These are phyloP conservation scores for Cerceris rybyensis DNA, from an alignment of 2,888 invertebrate species.

Conservation along the genomic window DNA sequence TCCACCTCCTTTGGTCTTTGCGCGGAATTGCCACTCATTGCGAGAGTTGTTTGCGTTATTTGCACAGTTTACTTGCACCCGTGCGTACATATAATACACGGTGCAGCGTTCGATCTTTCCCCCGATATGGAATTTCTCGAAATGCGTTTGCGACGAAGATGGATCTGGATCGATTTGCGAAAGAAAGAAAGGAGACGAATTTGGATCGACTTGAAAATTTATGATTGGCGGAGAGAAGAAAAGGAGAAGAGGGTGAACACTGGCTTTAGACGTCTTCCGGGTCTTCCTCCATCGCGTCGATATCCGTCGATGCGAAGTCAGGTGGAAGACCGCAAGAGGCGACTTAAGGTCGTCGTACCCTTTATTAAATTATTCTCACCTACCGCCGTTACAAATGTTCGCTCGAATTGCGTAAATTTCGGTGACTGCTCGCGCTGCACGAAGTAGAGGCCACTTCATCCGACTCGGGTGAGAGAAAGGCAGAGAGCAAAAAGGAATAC, in stretches of 20 bases:
- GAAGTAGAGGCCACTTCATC: slow-evolving; percentile 1
- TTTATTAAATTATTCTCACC: slow-evolving; percentile 47
- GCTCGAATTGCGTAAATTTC: slow-evolving; percentile 40
- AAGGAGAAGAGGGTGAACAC: neutral
- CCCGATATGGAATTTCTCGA: no score
- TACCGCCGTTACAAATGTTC: slow-evolving; percentile 26
- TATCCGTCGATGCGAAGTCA: neutral
- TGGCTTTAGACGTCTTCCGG: neutral
- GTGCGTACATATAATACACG: no score
- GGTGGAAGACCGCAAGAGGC: slow-evolving; percentile 28
- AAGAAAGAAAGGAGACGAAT: no score
- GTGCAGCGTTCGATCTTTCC: no score
- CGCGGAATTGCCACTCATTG: slow-evolving; percentile 26
- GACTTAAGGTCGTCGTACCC: slow-evolving; percentile 40
- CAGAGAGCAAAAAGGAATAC: slow-evolving; percentile 3
- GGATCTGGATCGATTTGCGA: no score
- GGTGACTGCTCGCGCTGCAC: slow-evolving; percentile 21
- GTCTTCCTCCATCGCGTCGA: neutral
- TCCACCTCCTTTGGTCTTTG: slow-evolving; percentile 20
- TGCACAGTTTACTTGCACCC: no score
- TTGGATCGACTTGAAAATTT: no score
- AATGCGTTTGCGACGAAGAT: no score
- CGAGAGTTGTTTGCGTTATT: neutral
- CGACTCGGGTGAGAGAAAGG: neutral
- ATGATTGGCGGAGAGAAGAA: no score